Percentiles rank a stretch among this genome's conserved stretches.
These are phyloP conservation scores for Sialia sialis DNA, from an alignment of 2,113 vertebrate genomes.

Conservation along the genomic window DNA sequence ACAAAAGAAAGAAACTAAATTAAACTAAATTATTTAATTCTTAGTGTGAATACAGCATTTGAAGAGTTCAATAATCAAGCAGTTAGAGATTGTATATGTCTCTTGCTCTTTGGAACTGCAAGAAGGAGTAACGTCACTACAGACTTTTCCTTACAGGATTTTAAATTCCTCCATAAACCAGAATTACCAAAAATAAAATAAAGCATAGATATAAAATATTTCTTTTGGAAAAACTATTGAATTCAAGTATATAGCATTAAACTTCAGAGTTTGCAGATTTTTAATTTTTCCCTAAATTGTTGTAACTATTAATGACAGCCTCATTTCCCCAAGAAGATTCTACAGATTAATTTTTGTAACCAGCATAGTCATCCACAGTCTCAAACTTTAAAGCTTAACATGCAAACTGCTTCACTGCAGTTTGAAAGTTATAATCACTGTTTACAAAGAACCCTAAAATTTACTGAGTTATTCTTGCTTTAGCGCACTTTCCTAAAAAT, in stretches of 20 bases:
- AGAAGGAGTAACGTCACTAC: neutral
- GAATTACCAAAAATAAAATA: neutral
- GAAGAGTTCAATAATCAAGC: neutral
- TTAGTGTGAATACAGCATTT: neutral
- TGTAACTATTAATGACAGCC: neutral
- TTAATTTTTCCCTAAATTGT: neutral
- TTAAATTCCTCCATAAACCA: neutral
- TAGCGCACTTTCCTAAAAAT: neutral
- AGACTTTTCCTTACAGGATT: neutral
- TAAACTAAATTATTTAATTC: neutral
- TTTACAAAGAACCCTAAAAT: neutral
- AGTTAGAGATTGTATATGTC: neutral
- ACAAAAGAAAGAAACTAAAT: too few relatives aligned
- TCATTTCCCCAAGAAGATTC: neutral
- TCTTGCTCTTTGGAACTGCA: neutral
- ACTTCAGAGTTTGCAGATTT: neutral
- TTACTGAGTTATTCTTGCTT: neutral
- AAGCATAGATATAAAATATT: neutral
- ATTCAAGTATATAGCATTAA: neutral
- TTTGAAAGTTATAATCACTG: neutral
- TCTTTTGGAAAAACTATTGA: neutral
- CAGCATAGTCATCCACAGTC: neutral
- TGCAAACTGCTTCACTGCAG: neutral
- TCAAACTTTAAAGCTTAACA: neutral
- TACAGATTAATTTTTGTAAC: neutral